Percentiles rank a stretch among this genome's conserved stretches.
Conservation (phyloP, 2,113 vertebrate genomes). For the Oenanthe oenanthe region DNA sequence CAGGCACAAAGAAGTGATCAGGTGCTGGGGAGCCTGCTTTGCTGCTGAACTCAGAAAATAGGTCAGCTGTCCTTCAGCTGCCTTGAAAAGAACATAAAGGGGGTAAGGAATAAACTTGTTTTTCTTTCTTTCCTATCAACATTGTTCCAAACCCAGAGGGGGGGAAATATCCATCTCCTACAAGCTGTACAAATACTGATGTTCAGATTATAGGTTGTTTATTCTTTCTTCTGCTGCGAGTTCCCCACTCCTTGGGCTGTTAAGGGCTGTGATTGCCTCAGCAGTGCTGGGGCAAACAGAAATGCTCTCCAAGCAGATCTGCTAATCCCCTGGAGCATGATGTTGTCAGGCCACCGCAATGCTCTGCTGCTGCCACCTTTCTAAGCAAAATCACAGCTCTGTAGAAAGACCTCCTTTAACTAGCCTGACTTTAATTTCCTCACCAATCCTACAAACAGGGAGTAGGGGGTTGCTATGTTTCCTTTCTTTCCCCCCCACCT, state of each 20-base stretch:
- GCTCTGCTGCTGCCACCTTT: background rate
- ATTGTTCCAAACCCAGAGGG: background rate
- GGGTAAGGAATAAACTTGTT: background rate
- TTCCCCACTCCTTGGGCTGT: background rate
- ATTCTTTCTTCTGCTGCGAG: background rate
- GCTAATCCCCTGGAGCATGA: background rate
- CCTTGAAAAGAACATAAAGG: background rate
- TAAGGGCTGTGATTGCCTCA: background rate
- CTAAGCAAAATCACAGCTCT: background rate
- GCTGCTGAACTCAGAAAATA: constrained; percentile 11
- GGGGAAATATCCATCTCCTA: background rate
- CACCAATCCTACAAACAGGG: background rate
- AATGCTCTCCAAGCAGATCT: background rate
- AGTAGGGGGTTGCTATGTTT: background rate
- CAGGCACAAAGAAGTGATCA: constrained; percentile 44
- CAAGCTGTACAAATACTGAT: background rate
- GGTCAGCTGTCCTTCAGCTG: constrained; percentile 39
- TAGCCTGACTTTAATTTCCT: constrained; percentile 2
- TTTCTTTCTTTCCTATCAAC: background rate
- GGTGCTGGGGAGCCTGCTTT: constrained; percentile 4
- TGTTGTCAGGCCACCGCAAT: background rate
- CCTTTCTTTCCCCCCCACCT: background rate
- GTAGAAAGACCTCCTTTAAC: background rate
- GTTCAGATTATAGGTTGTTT: background rate
- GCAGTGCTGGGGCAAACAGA: background rate